Conservation (phyloP, 2,113 vertebrate genomes). For the Smithornis capensis region DNA sequence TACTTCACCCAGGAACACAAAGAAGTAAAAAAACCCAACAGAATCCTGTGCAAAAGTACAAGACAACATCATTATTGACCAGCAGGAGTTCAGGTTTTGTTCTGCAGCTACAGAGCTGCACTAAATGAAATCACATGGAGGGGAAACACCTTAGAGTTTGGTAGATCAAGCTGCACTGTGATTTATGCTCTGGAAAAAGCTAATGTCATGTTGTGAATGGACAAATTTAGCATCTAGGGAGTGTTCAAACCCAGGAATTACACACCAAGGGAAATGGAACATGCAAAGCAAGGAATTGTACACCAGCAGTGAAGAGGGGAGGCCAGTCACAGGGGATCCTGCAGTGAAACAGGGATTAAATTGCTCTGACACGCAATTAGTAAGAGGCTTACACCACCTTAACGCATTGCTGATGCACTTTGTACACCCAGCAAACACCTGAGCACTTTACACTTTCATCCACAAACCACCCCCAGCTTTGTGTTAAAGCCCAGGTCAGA, state of each 20-base stretch:
- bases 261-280: background rate
- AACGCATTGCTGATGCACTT: fast-evolving
- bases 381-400: background rate
- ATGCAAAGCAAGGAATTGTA: background rate
- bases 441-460: background rate
- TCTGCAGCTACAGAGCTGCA: background rate
- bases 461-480: background rate
- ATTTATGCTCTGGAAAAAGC: background rate
- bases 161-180: background rate
- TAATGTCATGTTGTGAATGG: background rate
- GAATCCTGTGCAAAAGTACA: background rate
- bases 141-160: background rate
- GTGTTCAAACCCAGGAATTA: background rate
- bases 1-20: background rate
- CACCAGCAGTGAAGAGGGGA: background rate
- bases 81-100: background rate
- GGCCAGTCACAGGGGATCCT: background rate
- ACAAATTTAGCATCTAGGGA: background rate
- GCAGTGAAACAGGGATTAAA: background rate
- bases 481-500: background rate
- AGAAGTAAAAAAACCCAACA: background rate
- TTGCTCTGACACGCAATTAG: background rate
- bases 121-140: background rate
- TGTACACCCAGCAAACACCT: background rate
- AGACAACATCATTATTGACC: background rate